These are phyloP conservation scores for Lithobates sylvaticus DNA, from an alignment of 2,797 vertebrate genomes.

Conservation along the genomic window DNA sequence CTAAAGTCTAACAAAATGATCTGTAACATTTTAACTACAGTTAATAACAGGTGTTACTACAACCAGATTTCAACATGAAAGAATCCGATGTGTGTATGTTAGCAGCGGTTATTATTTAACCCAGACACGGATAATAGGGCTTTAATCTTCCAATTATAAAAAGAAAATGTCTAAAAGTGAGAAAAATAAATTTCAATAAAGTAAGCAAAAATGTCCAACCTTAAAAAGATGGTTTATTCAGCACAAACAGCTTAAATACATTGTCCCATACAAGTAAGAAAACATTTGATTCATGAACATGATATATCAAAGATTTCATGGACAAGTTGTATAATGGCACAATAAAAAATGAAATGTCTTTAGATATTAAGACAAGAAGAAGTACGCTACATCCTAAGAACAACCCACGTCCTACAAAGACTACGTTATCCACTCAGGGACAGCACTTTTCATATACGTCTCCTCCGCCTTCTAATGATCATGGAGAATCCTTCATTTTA, in stretches of 20 bases:
- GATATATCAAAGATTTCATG: slow-evolving; percentile 80
- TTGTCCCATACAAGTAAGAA: slow-evolving; percentile 81
- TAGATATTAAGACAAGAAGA: slow-evolving; percentile 77
- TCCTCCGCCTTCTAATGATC: slow-evolving; percentile 55
- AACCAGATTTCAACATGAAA: too few species aligned
- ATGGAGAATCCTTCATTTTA: slow-evolving; percentile 78
- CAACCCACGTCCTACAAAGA: slow-evolving; percentile 79
- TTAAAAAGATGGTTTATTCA: slow-evolving; percentile 82
- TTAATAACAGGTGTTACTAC: too few species aligned
- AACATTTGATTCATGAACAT: slow-evolving; percentile 77
- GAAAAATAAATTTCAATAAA: neutral
- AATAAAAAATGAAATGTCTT: slow-evolving; percentile 76
- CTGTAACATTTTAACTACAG: too few species aligned
- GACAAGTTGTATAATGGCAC: slow-evolving; percentile 78
- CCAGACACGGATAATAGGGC: too few species aligned
- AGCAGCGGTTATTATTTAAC: too few species aligned
- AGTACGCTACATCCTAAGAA: slow-evolving; percentile 77
- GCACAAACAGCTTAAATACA: slow-evolving; percentile 82
- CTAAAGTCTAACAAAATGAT: too few species aligned
- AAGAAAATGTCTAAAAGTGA: too few species aligned
- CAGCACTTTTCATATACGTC: slow-evolving; percentile 64
- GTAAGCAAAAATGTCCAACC: slow-evolving; percentile 67
- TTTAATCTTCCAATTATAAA: too few species aligned
- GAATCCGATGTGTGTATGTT: too few species aligned
- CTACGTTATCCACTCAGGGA: slow-evolving; percentile 78